Conservation (phyloP, 1,140 invertebrate species). For the Anagrus nilaparvatae region DNA sequence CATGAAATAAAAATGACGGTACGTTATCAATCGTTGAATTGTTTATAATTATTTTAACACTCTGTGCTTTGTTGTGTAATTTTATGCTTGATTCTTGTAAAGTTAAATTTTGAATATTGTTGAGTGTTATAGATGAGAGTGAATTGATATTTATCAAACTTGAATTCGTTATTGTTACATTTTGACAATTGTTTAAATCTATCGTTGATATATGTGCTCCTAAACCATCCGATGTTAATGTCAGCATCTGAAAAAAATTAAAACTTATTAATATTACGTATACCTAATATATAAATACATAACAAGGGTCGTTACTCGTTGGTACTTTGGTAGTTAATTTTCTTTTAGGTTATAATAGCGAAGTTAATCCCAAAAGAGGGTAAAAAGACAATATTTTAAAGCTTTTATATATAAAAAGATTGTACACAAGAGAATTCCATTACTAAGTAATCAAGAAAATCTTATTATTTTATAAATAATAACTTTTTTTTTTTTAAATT, state of each 20-base stretch:
- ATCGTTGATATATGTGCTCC: constrained; percentile 44
- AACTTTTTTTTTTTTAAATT: too few relatives aligned
- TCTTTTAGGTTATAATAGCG: too few relatives aligned
- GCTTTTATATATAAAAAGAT: too few relatives aligned
- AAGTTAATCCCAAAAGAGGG: too few relatives aligned
- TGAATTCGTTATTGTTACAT: constrained; percentile 42
- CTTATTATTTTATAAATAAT: too few relatives aligned
- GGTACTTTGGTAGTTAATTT: too few relatives aligned
- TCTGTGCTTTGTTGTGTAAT: constrained; percentile 24
- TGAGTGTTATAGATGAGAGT: constrained; percentile 40
- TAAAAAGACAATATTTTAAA: too few relatives aligned
- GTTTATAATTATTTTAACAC: constrained; percentile 30
- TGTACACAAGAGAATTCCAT: too few relatives aligned
- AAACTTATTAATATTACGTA: too few relatives aligned
- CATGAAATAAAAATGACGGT: constrained; percentile 57
- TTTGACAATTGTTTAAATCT: constrained; percentile 42
- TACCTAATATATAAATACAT: too few relatives aligned
- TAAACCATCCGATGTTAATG: constrained; percentile 46
- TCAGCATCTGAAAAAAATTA: constrained; percentile 54
- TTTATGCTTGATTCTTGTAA: constrained; percentile 36
- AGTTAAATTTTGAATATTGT: constrained; percentile 40
- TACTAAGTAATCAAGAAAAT: too few relatives aligned
- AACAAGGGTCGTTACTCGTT: too few relatives aligned
- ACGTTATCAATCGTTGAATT: constrained; percentile 46
- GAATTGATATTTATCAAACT: constrained; percentile 38